These are phyloP conservation scores for Acanthaster planci DNA, from an alignment of 35 echinoderm and acorn worm species.

Conservation along the genomic window DNA sequence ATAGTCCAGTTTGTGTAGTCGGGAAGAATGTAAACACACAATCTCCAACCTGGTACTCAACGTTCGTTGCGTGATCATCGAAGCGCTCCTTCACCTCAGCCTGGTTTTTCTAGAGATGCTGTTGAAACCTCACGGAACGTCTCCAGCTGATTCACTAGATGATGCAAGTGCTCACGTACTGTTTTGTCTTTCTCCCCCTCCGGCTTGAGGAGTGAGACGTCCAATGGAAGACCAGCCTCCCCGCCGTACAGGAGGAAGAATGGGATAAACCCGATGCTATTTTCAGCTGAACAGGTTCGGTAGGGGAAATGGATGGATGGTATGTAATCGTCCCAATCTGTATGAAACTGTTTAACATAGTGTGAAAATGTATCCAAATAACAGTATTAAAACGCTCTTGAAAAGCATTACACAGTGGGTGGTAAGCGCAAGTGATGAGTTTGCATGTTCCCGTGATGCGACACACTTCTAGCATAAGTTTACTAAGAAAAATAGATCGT, in stretches of 20 bases:
- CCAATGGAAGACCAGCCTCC: not conserved
- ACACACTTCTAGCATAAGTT: constrained; percentile 17
- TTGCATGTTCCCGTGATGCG: constrained; percentile 10
- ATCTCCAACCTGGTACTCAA: constrained; percentile 44
- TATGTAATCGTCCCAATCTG: constrained; percentile 30
- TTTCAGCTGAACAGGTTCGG: not conserved
- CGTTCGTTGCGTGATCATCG: not conserved
- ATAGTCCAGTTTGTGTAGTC: constrained; percentile 41
- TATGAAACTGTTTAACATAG: constrained; percentile 21
- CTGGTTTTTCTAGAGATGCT: not conserved
- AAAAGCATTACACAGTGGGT: constrained; percentile 21
- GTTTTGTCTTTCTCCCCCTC: not conserved
- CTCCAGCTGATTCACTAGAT: constrained; percentile 23
- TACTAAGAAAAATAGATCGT: constrained; percentile 24
- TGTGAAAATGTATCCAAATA: constrained; percentile 22
- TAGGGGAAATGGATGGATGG: constrained; percentile 31
- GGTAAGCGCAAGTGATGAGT: not conserved
- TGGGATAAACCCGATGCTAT: constrained; percentile 23
- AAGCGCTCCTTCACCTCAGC: not conserved
- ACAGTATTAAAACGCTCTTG: constrained; percentile 39
- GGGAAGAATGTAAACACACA: constrained; percentile 23
- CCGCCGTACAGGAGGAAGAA: constrained; percentile 12
- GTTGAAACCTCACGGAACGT: constrained; percentile 9
- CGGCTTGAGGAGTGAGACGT: not conserved
- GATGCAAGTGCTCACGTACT: constrained; percentile 16